Base-by-base conservation (phyloP, 2,888 invertebrate genomes). In the Helicoverpa assulta region DNA sequence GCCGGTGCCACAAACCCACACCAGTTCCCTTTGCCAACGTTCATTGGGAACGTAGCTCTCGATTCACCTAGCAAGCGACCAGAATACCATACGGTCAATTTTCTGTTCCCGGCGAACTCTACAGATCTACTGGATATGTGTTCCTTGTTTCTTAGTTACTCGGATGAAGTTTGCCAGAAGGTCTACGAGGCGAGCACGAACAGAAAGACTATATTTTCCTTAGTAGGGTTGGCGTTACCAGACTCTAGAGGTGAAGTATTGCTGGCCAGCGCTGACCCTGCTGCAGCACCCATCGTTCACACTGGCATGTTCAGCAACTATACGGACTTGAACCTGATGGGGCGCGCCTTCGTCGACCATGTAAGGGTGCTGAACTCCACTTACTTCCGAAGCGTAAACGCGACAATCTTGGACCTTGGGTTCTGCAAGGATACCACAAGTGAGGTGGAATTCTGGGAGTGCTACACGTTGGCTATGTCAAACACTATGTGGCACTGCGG, bases 401-500 rank as follows among this genome's bases (percentile, higher is more conserved):
- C 84, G 5, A 61, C 70, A 10, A 76, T 86, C 7, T 51, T 86
- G 0, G 82, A 88, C 63, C 40, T 86, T 0, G 76, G 76, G 3
- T 64, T 87, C 0, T 89, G 89, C 50, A 55, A 54, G 0, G 40
- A 64, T 10, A 10, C 60, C 0, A 40, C 7, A 14, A 50, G 14
- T 16, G 56, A 60, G 0, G 10, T 10, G 10, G 60, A 65, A 12
- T 86, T 74, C 63, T 87, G 77, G 82, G 63, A 68, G 21, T 89
- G 87, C 50, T 86, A 85, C 50, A 70, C 73, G 0, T 54, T 70
- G 4, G 68, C 63, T 21, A 75, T 85, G 97, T 97, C 86, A 0
- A 95, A 96, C 53, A 97, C 97, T 0, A 96, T 97, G 66, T 97
- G 97, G 84, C 33, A 33, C 33, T 33, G 2, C 7, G 33, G 33